A percentile compares a stretch with the other conserved stretches of the same genome.
Conservation (phyloP, 30 jellyfish, hydroid and myxozoan genomes). For the Aurelia coerulea region DNA sequence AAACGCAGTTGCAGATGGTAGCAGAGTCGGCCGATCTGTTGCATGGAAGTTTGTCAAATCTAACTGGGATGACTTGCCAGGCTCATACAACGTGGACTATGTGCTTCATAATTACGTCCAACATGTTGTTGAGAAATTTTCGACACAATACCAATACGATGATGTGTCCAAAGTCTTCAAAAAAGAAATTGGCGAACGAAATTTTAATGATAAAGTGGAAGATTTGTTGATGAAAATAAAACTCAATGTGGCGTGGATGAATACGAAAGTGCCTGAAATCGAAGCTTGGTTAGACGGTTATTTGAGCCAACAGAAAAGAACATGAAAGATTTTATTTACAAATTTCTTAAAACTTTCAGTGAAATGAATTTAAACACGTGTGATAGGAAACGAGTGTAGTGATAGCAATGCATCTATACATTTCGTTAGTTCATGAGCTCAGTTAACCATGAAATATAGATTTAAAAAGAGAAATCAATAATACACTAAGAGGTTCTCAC, state of each 20-base stretch:
- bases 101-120: slow-evolving; percentile 4
- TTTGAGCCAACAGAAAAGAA: not conserved
- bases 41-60: slow-evolving; percentile 77
- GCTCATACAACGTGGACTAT: slow-evolving; percentile 7
- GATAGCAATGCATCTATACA: too few relatives aligned
- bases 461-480: too few relatives aligned
- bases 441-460: too few relatives aligned
- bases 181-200: slow-evolving; percentile 13
- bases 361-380: too few relatives aligned
- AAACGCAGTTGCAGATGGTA: slow-evolving; percentile 64
- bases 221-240: slow-evolving; percentile 50
- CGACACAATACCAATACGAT: slow-evolving; percentile 35
- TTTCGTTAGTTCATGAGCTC: too few relatives aligned
- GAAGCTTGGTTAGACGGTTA: slow-evolving; percentile 43
- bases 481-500: too few relatives aligned
- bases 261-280: slow-evolving; percentile 17
- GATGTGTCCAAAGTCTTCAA: slow-evolving; percentile 62
- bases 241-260: slow-evolving; percentile 59
- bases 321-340: too few relatives aligned
- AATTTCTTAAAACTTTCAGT: too few relatives aligned
- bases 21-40: slow-evolving; percentile 72
- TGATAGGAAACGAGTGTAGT: too few relatives aligned
- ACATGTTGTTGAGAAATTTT: slow-evolving; percentile 64
- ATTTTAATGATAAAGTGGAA: slow-evolving; percentile 10
- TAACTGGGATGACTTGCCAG: slow-evolving; percentile 48